Conservation (phyloP, 2,113 vertebrate species). For the Uria lomvia region DNA sequence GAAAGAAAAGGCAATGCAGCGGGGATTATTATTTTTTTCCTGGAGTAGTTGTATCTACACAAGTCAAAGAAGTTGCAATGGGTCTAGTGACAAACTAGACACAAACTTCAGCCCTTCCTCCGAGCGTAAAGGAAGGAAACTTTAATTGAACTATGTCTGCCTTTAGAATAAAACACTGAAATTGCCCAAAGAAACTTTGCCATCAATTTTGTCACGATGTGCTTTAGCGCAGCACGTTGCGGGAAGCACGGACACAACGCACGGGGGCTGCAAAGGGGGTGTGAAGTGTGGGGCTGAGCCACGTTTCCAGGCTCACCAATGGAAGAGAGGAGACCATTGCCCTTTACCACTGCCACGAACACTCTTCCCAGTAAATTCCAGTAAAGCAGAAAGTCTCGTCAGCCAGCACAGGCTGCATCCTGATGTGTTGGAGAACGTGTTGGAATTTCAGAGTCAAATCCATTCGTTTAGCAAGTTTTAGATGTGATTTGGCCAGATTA, state of each 20-base stretch:
- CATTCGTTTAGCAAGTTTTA: not conserved
- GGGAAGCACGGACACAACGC: not conserved
- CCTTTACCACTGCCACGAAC: not conserved
- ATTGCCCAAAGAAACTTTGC: not conserved
- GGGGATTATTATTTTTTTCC: not conserved
- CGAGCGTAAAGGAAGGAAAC: not conserved
- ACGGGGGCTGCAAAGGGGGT: not conserved
- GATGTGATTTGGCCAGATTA: not conserved
- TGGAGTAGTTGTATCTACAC: not conserved
- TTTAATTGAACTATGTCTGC: not conserved
- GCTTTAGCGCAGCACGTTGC: not conserved
- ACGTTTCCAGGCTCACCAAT: not conserved
- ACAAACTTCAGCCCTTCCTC: not conserved
- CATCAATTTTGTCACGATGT: too few species aligned
- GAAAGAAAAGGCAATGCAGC: not conserved
- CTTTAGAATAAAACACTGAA: not conserved
- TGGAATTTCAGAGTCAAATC: not conserved
- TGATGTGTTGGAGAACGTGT: not conserved
- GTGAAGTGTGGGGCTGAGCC: rapidly evolving
- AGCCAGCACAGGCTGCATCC: not conserved
- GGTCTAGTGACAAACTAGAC: not conserved
- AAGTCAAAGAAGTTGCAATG: not conserved
- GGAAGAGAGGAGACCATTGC: not conserved
- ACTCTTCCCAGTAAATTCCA: not conserved
- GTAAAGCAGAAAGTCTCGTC: not conserved